Evolutionary conservation across 1,140 invertebrate species (phyloP), one percentile per base, ranked within the genome.

Genomic region (Zaprionus gabonicus): DNA sequence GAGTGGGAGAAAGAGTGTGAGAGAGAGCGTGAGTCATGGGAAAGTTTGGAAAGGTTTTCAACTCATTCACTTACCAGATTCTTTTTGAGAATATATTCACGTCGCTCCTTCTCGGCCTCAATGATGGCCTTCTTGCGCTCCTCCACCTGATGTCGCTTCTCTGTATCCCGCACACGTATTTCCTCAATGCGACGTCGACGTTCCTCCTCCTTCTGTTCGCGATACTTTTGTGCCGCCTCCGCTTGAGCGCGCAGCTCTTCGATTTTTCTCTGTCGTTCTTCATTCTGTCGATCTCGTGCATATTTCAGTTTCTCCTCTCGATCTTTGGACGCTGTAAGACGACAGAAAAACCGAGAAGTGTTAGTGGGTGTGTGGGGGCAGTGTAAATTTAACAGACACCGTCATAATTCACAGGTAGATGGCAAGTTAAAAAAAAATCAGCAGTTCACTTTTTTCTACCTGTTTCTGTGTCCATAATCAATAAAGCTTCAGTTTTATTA

Each of bases 151-250:
- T 93, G 93, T 53, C 96, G 94, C 87, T 96, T 95, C 84, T 97
- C 96, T 81, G 94, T 95, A 93, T 98, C 97, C 71, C 95, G 95
- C 60, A 94, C 92, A 77, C 96, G 94, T 90, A 97, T 95, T 82
- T 98, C 97, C 68, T 97, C 97, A 91, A 97, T 95, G 73, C 97
- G 94, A 80, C 94, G 94, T 75, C 96, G 94, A 55, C 97, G 93
- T 92, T 98, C 97, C 81, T 97, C 96, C 92, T 98, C 97, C 86
- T 97, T 96, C 93, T 97, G 96, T 94, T 97, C 97, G 38, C 97
- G 95, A 93, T 97, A 97, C 80, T 95, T 95, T 94, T 98, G 97
- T 82, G 97, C 96, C 53, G 96, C 96, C 62, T 97, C 94, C 56
- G 97, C 97, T 93, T 97, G 96, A 88, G 96, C 95, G 86, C 97